These are phyloP conservation scores for Chondrosia reniformis DNA, from an alignment of 37 sponge, comb jelly and placozoan genomes.

Conservation along the genomic window DNA sequence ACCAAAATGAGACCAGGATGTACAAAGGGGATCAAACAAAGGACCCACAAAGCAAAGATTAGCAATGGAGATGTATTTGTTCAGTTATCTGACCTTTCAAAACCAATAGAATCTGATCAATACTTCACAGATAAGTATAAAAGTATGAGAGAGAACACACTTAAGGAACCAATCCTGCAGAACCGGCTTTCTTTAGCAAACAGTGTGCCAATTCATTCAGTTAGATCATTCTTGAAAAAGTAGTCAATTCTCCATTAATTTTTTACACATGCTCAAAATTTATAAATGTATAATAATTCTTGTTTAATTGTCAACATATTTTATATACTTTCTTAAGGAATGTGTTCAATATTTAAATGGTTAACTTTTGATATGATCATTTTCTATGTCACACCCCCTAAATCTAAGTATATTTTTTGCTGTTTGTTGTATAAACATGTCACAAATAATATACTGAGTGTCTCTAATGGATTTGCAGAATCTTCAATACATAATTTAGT, in stretches of 20 bases:
- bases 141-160: conserved; percentile 48
- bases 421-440: too few relatives aligned
- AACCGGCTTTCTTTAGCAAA: neutral
- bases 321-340: too few relatives aligned
- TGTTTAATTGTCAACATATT: too few relatives aligned
- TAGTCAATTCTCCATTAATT: neutral
- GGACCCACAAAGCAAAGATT: conserved; percentile 59
- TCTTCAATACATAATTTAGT: too few relatives aligned
- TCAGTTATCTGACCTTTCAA: conserved; percentile 48
- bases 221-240: neutral
- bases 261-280: too few relatives aligned
- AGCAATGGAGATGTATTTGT: conserved; percentile 39
- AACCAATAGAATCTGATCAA: conserved; percentile 60
- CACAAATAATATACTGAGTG: too few relatives aligned
- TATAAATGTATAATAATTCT: too few relatives aligned
- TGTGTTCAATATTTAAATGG: too few relatives aligned
- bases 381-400: too few relatives aligned
- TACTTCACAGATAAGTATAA: conserved; percentile 62
- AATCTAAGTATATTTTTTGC: too few relatives aligned
- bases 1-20: conserved; percentile 34
- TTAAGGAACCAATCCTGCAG: conserved; percentile 47
- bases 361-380: too few relatives aligned
- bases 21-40: conserved; percentile 84
- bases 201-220: conserved; percentile 9
- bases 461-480: too few relatives aligned